Evolutionary conservation across 1,140 invertebrate species (phyloP), one percentile per base, ranked within the genome.

Genomic region (Trachymyrmex septentrionalis): DNA sequence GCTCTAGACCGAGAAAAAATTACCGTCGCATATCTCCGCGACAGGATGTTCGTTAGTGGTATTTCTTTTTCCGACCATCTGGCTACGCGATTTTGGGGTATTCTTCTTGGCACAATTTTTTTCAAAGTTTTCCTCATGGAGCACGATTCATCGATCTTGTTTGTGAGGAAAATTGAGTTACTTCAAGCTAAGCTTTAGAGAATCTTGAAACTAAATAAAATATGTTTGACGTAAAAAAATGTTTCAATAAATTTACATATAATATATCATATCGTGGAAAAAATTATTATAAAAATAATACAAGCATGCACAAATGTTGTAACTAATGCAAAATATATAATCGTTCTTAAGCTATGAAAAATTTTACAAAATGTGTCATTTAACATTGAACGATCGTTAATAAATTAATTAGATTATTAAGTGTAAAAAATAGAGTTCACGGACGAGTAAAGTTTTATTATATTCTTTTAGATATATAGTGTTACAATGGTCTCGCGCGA

Each of bases 11-110:
- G 50, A 80, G 67, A 88, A 55, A 75, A 69, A 87, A 90, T 90
- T 76, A 89, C 82, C 78, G 71, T 86, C 57, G 85, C 61, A 57
- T 48, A 57, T 87, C 53, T 84, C 71, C 75, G 85, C 66, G 86
- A 84, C 89, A 91, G 90, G 90, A 91, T 91, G 90, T 91, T 91
- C 89, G 85, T 91, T 91, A 91, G 89, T 24, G 66, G 78, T 78
- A 91, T 88, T 91, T 91, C 90, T 88, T 91, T 81, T 66, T 84
- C 59, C 81, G 71, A 50, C 59, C 82, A 77, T 87, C 86, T 88
- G 61, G 84, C 75, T 82, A 91, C 87, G 84, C 77, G 67, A 85
- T 84, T 90, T 75, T 48, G 50, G 69, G 24, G 21, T 90, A 90
- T 90, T 88, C 86, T 90, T 88, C 71, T 73, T 64, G 75, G 24